Evolutionary conservation across 1,140 invertebrate species (phyloP), one percentile per base, ranked within the genome.

Genomic region (Mycetomoellerius zeteki): DNA sequence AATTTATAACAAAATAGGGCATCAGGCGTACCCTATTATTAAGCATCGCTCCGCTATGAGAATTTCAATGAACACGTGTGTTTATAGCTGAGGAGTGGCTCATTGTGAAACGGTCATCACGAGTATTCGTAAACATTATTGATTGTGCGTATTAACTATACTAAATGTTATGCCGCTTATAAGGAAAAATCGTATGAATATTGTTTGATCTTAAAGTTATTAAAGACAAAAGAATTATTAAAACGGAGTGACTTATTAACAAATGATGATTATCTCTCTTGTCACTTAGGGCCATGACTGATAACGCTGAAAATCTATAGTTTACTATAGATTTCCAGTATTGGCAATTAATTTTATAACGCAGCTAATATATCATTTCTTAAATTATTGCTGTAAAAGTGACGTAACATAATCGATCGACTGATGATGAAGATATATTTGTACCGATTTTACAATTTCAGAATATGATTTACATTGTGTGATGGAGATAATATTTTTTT

Each of bases 31-130:
- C 19, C 21, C 52, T 19, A 71, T 81, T 81, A 81, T 81, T 81
- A 81, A 81, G 30, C 77, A 56, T 56, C 33, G 30, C 65, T 24
- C 16, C 30, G 64, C 12, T 56, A 27, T 56, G 12, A 71, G 78
- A 81, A 81, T 81, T 71, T 81, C 21, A 81, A 81, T 71, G 65
- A 43, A 71, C 65, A 30, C 54, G 3, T 21, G 50, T 56, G 64
- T 81, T 81, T 81, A 71, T 71, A 27, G 52, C 52, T 7, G 65
- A 81, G 78, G 78, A 81, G 78, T 81, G 78, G 78, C 78, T 81
- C 78, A 71, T 81, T 81, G 37, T 10, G 78, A 56, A 69, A 81
- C 64, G 33, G 21, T 24, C 78, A 54, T 81, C 78, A 56, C 65
- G 78, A 52, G 65, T 27, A 71, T 21, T 81, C 78, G 65, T 81